Evolutionary conservation across 1,140 invertebrate genomes (phyloP).

Genomic region (Lerema accius): DNA sequence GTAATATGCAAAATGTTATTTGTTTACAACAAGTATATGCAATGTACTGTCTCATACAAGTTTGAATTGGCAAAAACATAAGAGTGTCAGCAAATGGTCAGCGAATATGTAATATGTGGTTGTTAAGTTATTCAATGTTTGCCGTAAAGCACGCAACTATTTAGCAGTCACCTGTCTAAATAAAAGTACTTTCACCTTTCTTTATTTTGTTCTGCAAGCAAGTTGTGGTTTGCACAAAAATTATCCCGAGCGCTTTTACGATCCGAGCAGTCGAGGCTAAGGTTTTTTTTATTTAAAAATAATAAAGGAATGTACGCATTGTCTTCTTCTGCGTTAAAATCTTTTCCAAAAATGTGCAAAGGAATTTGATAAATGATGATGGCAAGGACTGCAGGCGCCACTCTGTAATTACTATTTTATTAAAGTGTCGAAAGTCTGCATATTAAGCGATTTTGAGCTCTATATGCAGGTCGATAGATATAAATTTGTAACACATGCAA

Average conservation of each 20-base stretch:
- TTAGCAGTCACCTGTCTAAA: conserved; percentile 66
- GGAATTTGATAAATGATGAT: conserved; percentile 33
- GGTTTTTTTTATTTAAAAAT: conserved; percentile 47
- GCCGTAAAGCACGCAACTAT: conserved; percentile 61
- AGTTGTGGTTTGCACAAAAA: conserved; percentile 54
- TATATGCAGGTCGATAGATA: conserved; percentile 6
- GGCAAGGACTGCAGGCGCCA: conserved; percentile 42
- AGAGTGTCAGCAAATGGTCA: conserved; percentile 4
- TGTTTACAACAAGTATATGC: not conserved
- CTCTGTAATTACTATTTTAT: not conserved
- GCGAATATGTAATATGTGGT: conserved; percentile 29
- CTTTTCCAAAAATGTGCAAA: conserved; percentile 39
- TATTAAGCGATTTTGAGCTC: conserved; percentile 1
- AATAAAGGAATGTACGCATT: conserved; percentile 44
- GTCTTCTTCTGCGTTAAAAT: conserved; percentile 41
- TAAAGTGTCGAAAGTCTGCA: not conserved
- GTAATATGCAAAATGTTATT: not conserved
- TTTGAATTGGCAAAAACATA: conserved; percentile 30
- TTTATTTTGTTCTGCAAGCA: conserved; percentile 46
- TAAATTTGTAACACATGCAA: conserved; percentile 1
- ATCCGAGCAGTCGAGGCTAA: conserved; percentile 33
- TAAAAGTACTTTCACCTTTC: conserved; percentile 70
- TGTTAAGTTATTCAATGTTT: conserved; percentile 67
- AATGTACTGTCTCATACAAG: not conserved
- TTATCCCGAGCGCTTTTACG: conserved; percentile 50